Base-by-base conservation (phyloP, 2,888 invertebrate genomes). In the Leucania comma region DNA sequence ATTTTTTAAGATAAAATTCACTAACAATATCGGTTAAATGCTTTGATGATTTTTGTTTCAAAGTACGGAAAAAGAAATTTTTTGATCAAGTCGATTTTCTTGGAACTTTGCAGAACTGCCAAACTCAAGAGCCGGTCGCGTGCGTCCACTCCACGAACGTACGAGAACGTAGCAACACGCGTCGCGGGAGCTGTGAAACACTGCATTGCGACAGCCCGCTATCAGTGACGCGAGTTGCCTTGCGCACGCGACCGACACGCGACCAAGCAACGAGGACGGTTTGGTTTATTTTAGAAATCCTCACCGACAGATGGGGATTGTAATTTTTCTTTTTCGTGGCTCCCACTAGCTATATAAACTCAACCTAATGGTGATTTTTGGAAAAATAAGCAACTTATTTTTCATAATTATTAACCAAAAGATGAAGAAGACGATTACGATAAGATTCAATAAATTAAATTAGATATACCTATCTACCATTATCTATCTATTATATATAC, bases 121-220 rank as follows among this genome's bases (percentile, higher is more conserved):
- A n/a, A 48, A 9, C 24, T 24, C 32, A 14, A 42, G 42, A 42
- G 20, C 17, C 42, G 20, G 17, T 22, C 5, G 9, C 12, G 9
- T 20, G 20, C 24, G 20, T 24, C 9, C 4, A 12, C n/a, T 58
- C 17, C 22, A 20, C 22, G 5, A 3, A n/a, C 26, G 38, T 6
- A 42, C 17, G 42, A 20, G 42, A 1, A 38, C 57, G 10, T 26
- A 22, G 29, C 46, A 48, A 20, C 38, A 20, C 26, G 17, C 12
- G 42, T 42, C n/a, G n/a, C n/a, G 3, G 32, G 17, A 29, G 22
- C 26, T 26, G 59, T 12, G 20, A 4, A 60, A 20, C 20, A 24
- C 48, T 48, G 62, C 32, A 66, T 48, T 66, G 61, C 59, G 32
- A 46, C 46, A 46, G 29, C 29, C 24, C 60, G 46, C 20, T 48